Evolutionary conservation across 2,113 vertebrate genomes (phyloP).

Genomic region (Cinclus mexicanus): DNA sequence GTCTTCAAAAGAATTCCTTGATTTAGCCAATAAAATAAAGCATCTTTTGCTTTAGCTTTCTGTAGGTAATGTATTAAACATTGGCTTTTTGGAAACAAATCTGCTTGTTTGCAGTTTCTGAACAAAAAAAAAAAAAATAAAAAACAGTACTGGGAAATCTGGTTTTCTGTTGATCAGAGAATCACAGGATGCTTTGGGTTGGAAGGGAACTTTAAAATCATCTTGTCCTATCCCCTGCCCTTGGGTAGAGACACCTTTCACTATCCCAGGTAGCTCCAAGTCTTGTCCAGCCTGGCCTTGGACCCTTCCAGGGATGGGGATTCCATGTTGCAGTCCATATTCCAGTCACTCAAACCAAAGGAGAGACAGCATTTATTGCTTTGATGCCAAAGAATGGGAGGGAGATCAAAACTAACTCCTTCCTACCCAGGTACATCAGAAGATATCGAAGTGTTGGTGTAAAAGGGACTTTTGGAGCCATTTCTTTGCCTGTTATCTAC

Average conservation of each 20-base stretch:
- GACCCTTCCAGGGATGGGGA: neutral
- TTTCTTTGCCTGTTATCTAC: neutral
- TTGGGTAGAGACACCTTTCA: neutral
- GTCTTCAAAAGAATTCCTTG: conserved; percentile 5
- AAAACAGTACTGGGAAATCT: neutral
- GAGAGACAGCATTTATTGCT: neutral
- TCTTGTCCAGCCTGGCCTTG: neutral
- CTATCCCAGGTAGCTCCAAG: neutral
- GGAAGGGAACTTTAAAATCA: neutral
- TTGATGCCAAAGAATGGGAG: neutral
- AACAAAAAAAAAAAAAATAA: neutral
- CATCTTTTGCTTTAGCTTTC: neutral
- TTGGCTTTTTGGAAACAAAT: neutral
- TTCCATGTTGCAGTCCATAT: neutral
- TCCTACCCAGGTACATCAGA: neutral
- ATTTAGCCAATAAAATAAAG: conserved; percentile 2
- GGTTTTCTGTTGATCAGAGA: neutral
- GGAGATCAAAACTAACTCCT: neutral
- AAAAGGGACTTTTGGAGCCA: neutral
- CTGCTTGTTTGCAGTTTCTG: neutral
- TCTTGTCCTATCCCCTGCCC: neutral
- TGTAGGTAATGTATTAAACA: neutral
- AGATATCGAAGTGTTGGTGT: neutral
- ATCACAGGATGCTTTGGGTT: neutral
- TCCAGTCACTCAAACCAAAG: neutral